Conservation (phyloP, 2,888 invertebrate species). For the Diarsia rubi region DNA sequence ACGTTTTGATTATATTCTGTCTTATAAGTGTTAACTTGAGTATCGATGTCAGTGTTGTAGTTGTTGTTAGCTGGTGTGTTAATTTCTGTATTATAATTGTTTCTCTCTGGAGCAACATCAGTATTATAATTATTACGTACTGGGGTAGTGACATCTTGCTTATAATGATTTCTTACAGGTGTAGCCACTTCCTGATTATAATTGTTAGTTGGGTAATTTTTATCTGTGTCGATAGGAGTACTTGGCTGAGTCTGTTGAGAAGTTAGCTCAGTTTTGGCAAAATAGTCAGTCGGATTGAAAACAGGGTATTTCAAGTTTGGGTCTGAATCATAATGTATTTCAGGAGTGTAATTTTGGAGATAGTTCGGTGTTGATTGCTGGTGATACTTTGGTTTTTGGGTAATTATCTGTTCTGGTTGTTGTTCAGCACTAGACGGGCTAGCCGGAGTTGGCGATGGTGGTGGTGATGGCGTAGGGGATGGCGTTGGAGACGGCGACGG, state of each 20-base stretch:
- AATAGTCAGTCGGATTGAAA: constrained; percentile 78
- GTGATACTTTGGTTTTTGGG: constrained; percentile 76
- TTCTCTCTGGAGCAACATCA: constrained; percentile 33
- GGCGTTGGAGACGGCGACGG: constrained; percentile 38
- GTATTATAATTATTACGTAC: constrained; percentile 37
- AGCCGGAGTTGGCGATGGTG: constrained; percentile 61
- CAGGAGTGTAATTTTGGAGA: constrained; percentile 83
- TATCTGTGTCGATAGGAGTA: constrained; percentile 53
- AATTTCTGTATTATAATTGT: constrained; percentile 46
- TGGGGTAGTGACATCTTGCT: constrained; percentile 16
- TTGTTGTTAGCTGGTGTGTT: constrained; percentile 41
- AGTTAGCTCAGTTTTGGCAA: constrained; percentile 73
- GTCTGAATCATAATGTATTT: constrained; percentile 83
- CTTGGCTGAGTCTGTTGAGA: constrained; percentile 62
- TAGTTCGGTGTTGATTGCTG: constrained; percentile 80
- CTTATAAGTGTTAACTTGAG: constrained; percentile 57
- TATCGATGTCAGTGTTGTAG: constrained; percentile 57
- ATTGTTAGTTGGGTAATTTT: constrained; percentile 42
- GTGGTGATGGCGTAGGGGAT: constrained; percentile 11
- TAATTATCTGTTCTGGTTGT: constrained; percentile 74
- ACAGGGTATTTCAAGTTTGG: constrained; percentile 78
- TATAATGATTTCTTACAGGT: constrained; percentile 22
- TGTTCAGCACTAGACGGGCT: constrained; percentile 67
- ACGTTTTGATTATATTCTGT: constrained; percentile 72
- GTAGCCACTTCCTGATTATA: constrained; percentile 31